These are phyloP conservation scores for Dynastes grantii DNA, from an alignment of 2,888 invertebrate species.

Conservation along the genomic window DNA sequence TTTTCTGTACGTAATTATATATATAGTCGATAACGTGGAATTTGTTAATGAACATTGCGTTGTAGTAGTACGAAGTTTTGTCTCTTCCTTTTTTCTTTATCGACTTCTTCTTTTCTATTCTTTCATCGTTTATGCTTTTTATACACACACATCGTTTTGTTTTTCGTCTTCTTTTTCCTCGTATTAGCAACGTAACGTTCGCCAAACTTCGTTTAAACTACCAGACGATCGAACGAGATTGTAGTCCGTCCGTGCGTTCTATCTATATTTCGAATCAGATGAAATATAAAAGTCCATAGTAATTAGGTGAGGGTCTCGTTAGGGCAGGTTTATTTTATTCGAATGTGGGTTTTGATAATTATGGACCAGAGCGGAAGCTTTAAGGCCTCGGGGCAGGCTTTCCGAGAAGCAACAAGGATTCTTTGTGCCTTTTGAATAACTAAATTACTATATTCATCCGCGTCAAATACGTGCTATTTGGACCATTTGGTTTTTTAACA, in stretches of 20 bases:
- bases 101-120: conserved; percentile 28
- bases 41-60: conserved; percentile 46
- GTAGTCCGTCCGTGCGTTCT: conserved; percentile 7
- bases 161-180: conserved; percentile 8
- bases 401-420: conserved; percentile 68
- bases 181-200: conserved; percentile 20
- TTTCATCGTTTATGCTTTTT: conserved; percentile 36
- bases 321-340: conserved; percentile 57
- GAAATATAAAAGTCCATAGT: conserved; percentile 57
- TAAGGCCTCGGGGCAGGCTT: conserved; percentile 62
- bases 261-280: conserved; percentile 40
- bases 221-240: conserved; percentile 21
- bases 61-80: conserved; percentile 31
- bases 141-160: conserved; percentile 9
- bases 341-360: conserved; percentile 69
- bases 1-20: conserved; percentile 43
- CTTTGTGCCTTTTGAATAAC: conserved; percentile 63
- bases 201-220: conserved; percentile 29
- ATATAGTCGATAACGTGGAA: conserved; percentile 33
- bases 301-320: conserved; percentile 61
- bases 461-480: conserved; percentile 49
- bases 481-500: conserved; percentile 30
- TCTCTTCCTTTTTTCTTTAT: conserved; percentile 10
- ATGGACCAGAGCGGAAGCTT: conserved; percentile 67
- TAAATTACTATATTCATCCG: conserved; percentile 58